Evolutionary conservation across 2,888 invertebrate genomes (phyloP), one percentile per base, ranked within the genome.

Genomic region (Volucella bombylans): DNA sequence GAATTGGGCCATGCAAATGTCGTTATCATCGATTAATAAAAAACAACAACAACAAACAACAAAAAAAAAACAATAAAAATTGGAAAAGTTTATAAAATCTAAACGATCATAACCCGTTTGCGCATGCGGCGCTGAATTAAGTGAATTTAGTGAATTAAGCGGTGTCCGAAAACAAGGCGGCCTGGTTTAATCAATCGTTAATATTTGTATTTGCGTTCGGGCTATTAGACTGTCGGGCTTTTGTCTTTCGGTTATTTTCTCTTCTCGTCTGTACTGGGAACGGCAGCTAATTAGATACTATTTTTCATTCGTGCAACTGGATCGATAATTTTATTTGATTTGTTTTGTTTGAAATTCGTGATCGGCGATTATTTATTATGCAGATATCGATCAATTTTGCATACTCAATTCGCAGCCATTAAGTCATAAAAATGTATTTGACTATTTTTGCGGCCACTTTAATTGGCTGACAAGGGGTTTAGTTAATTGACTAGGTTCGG

Each of bases 1-100:
- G 79, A 79, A 79, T 72, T 79, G 79, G 79, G 79, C 68, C 68
- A 74, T 62, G 74, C 62, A 81, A 81, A 79, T 69, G 52, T 76
- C 45, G 55, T 9, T 41, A 18, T 12, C 31, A 43, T 31, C 43
- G 61, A 38, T 31, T 31, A 31, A 31, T 6, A 31, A 31, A n/a
- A 31, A 31, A 31, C 31, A 31, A 61, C 65, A 73, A 73, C 61
- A 68, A 79, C 73, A 67, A 79, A 57, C 41, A 39, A 68, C 43
- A 65, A 41, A 65, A 47, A 31, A 45, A 74, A 47, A 31, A 52
- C 39, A 61, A 78, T 39, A 71, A 55, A 78, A 78, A 50, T 64
- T 57, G 38, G 23, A 71, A 68, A 71, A 50, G 14, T 71, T 72
- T 50, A 61, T 62, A 52, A 52, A 15, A 52, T 45, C 50, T 31